Base-by-base conservation (phyloP, 2,797 vertebrate species). In the Leptoclinus maculatus region DNA sequence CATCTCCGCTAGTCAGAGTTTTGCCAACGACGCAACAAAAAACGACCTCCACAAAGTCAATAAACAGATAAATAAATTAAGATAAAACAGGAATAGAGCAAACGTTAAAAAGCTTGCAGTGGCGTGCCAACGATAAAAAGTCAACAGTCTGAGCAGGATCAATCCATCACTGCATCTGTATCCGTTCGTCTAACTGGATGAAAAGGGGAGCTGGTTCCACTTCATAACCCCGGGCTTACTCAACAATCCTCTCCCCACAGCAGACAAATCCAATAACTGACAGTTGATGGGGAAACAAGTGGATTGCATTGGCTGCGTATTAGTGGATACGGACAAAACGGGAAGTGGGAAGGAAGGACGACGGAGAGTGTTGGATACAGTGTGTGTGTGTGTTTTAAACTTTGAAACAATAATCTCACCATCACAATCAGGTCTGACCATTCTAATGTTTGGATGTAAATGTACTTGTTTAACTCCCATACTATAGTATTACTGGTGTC, bases 211-310 rank as follows among this genome's bases (percentile, higher is more conserved):
- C 83, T 58, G 56, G 74, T 82, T 84, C 79, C 69, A 79, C 78
- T 81, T 85, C 80, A 79, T 84, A 84, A 80, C 76, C 78, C 56
- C 13, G 5, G 62, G 54, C 29, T 66, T 32, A 45, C 75, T 77
- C 76, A 77, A 67, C 65, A 68, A 78, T 65, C 69, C 60, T 67
- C 76, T 79, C 59, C 69, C 56, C n/a, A 69, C 73, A 59, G 76
- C 59, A 65, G 74, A 70, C 72, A 79, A 86, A 86, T 78, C 74
- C 83, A 81, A 84, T 83, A 85, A 85, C 77, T 54, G 67, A 39
- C 25, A 29, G 66, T 38, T 75, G 76, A 83, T 78, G 83, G 80
- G 78, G 72, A 76, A 86, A 72, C 36, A 67, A 84, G 74, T 67
- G 69, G 70, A 80, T 74, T 74, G 56, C 56, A 60, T 54, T 51